A percentile compares a stretch with the other conserved stretches of the same genome.
phyloP scores from a whole-genome alignment of 2,113 vertebrate genomes.

The Geococcyx californianus region DNA sequence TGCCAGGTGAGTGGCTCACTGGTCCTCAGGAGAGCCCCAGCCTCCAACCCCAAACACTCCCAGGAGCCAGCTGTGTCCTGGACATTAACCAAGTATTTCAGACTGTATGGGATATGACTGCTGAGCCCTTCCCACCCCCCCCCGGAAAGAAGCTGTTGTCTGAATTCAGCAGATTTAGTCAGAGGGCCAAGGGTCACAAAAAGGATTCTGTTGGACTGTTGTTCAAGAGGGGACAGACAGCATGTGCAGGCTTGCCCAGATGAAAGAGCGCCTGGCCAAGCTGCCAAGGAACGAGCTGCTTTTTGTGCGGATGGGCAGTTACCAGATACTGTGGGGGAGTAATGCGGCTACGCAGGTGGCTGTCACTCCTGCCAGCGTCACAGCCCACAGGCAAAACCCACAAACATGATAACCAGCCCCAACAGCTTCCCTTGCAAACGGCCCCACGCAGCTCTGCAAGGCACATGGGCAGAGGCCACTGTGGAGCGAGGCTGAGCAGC shows the following conservation, averaged over 20 bases:
- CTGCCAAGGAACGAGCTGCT: background rate
- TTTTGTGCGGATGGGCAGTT: background rate
- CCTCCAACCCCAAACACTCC: rapidly evolving
- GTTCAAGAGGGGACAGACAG: background rate
- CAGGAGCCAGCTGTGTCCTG: background rate
- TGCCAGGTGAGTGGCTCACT: background rate
- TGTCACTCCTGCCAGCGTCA: background rate
- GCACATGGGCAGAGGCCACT: rapidly evolving
- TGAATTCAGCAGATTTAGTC: background rate
- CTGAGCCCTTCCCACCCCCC: background rate
- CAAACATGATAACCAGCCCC: background rate
- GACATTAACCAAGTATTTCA: background rate
- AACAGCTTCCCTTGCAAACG: background rate
- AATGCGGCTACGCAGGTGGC: background rate
- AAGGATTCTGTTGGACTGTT: background rate
- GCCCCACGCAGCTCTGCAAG: background rate
- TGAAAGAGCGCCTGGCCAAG: background rate
- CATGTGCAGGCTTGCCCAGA: background rate
- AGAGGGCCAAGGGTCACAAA: background rate
- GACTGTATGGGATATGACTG: background rate
- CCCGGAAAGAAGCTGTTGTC: background rate
- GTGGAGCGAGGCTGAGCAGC: background rate
- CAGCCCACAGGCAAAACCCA: background rate
- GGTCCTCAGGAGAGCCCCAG: background rate
- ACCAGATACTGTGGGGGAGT: background rate